Evolutionary conservation across 2,797 vertebrate species (phyloP).

Genomic region (Alca torda): DNA sequence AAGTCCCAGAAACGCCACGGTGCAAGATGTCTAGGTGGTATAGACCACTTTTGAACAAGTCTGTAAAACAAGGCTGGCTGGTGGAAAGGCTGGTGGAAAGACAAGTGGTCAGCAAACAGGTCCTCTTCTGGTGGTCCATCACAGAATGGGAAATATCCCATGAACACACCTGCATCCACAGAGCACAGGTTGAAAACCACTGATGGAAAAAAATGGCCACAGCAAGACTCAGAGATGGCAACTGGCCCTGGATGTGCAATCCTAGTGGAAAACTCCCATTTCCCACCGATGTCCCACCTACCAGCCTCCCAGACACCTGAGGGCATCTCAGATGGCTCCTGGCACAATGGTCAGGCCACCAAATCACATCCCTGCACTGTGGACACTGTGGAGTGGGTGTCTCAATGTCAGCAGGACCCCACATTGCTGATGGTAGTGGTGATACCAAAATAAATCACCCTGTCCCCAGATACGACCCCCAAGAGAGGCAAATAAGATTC

Average conservation of each 20-base stretch:
- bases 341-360: background rate
- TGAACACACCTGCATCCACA: background rate
- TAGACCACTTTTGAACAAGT: accelerated
- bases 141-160: background rate
- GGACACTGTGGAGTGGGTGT: background rate
- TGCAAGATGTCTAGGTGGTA: background rate
- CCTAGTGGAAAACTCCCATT: background rate
- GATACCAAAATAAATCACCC: background rate
- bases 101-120: background rate
- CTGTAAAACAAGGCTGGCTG: background rate
- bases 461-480: background rate
- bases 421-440: background rate
- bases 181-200: background rate
- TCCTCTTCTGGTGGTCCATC: background rate
- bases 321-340: background rate
- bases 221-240: background rate
- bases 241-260: background rate
- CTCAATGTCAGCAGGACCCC: accelerated
- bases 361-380: background rate
- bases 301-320: background rate
- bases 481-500: background rate
- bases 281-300: background rate
- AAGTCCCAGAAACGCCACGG: accelerated
- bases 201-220: background rate
- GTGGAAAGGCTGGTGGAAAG: background rate